Evolutionary conservation across 2,113 vertebrate species (phyloP).

Genomic region (Entomyzon cyanotis): DNA sequence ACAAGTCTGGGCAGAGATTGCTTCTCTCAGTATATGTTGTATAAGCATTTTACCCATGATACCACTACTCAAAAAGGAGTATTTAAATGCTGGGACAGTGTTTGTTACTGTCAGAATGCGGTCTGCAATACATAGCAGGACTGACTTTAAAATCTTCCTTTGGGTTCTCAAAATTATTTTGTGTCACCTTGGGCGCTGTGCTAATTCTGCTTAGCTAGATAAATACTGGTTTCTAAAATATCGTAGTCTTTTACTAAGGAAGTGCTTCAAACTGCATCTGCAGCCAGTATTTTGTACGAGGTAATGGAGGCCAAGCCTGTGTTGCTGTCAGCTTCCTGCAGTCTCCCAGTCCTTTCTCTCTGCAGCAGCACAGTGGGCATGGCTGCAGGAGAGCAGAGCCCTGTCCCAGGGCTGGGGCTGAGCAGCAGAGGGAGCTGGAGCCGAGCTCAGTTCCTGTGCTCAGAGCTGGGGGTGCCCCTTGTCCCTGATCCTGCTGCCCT

Average conservation of each 20-base stretch:
- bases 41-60: neutral
- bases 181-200: neutral
- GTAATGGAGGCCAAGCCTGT: neutral
- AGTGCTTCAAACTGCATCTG: neutral
- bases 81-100: neutral
- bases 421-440: constrained; percentile 67
- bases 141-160: neutral
- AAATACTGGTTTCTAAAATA: neutral
- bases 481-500: neutral
- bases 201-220: neutral
- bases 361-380: accelerated
- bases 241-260: neutral
- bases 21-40: neutral
- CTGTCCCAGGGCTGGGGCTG: neutral
- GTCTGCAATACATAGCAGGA: neutral
- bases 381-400: neutral
- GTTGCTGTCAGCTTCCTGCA: neutral
- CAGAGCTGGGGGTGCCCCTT: accelerated
- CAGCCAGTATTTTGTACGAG: neutral
- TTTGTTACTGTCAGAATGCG: neutral
- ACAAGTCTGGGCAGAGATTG: neutral
- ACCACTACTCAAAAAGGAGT: neutral
- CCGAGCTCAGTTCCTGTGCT: neutral
- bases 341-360: neutral
- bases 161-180: neutral